A percentile compares a stretch with the other conserved stretches of the same genome.
Evolutionary conservation across 2,888 invertebrate genomes (phyloP).

Genomic region (Elysia crispata): DNA sequence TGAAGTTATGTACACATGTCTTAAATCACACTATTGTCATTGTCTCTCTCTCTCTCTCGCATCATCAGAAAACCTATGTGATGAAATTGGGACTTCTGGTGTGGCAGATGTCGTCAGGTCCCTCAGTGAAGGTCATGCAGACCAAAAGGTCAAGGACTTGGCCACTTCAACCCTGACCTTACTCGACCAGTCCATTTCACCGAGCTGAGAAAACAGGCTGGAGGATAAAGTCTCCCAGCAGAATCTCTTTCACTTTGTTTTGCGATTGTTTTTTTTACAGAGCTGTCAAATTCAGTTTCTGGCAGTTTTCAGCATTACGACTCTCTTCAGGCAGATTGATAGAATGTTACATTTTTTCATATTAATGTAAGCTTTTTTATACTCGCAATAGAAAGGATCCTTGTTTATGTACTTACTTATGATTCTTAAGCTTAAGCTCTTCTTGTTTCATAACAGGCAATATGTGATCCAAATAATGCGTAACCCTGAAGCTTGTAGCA

Average conservation of each 20-base stretch:
- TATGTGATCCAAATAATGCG: too few relatives aligned
- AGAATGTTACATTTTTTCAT: too few relatives aligned
- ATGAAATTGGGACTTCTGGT: constrained; percentile 64
- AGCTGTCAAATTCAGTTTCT: neutral
- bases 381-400: too few relatives aligned
- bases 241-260: neutral
- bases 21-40: neutral
- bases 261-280: neutral
- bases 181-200: constrained; percentile 61
- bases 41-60: neutral
- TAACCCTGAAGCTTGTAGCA: too few relatives aligned
- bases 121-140: constrained; percentile 59
- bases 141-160: constrained; percentile 63
- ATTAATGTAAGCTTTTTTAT: too few relatives aligned
- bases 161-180: constrained; percentile 60
- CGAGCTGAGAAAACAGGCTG: constrained; percentile 55
- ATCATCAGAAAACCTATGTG: constrained; percentile 63
- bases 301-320: neutral
- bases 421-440: too few relatives aligned
- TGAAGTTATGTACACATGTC: neutral
- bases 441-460: too few relatives aligned
- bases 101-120: constrained; percentile 61
- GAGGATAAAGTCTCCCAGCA: neutral
- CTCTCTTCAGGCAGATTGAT: neutral
- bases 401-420: too few relatives aligned